Conservation (phyloP, 2,888 invertebrate species). For the Macrophya alboannulata region DNA sequence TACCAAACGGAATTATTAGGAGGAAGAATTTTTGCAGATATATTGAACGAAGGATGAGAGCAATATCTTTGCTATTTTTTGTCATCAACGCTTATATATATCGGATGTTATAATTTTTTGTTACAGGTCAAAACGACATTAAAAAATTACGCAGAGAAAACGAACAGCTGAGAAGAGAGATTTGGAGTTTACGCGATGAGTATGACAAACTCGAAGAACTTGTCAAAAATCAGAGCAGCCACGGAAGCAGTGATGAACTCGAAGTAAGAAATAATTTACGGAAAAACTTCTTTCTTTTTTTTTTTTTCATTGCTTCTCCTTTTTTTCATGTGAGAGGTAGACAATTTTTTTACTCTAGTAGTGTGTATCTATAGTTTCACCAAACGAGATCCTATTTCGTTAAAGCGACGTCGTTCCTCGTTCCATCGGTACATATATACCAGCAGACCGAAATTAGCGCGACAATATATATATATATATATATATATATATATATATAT, state of each 20-base stretch:
- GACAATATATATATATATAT: slow-evolving; percentile 44
- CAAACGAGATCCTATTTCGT: not conserved
- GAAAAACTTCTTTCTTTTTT: not conserved
- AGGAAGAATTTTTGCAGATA: no score
- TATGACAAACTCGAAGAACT: slow-evolving; percentile 93
- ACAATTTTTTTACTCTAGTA: not conserved
- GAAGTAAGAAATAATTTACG: slow-evolving; percentile 69
- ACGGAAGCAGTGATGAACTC: slow-evolving; percentile 74
- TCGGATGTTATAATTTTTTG: slow-evolving; percentile 38
- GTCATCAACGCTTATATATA: not conserved
- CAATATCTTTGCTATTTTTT: not conserved
- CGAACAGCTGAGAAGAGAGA: slow-evolving; percentile 92
- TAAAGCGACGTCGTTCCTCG: not conserved
- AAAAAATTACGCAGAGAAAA: slow-evolving; percentile 94
- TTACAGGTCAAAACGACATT: slow-evolving; percentile 92
- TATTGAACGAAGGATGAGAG: no score
- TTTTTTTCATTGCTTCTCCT: not conserved
- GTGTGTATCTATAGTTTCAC: not conserved
- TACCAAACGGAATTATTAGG: not conserved
- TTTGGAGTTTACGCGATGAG: slow-evolving; percentile 93
- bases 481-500: slow-evolving; percentile 39
- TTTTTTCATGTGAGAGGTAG: not conserved
- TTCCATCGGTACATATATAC: not conserved
- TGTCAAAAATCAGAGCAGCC: slow-evolving; percentile 81
- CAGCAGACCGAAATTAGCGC: slow-evolving; percentile 13